Evolutionary conservation across 2,113 vertebrate genomes (phyloP), one percentile per base, ranked within the genome.

Genomic region (Centropristis striata): DNA sequence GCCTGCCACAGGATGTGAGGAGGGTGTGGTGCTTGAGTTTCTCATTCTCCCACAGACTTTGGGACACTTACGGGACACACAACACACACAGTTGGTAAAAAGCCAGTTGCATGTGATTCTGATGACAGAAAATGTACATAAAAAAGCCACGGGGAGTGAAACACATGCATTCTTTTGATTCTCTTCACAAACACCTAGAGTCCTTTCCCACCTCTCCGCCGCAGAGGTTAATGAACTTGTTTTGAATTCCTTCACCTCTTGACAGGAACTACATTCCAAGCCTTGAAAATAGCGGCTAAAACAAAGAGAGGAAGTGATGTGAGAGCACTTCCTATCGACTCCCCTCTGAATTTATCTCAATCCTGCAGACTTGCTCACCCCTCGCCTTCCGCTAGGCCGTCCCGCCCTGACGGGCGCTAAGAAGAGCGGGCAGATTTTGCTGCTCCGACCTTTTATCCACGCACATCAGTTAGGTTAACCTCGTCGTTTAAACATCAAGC

Each of bases 281-380:
- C 88, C 92, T 92, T 91, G 90, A 92, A 94, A 92, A 94, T 92
- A 93, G 91, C 64, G 68, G 78, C 86, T 77, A 42, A 84, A 89
- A 94, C 93, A 95, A 95, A 94, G 91, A 88, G 47, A 78, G 94
- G 93, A 94, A 92, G 91, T 94, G 92, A 93, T 94, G 93, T 92
- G 88, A 92, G 88, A 78, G 67, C 70, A 78, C 89, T 93, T 94
- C 92, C 92, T 59, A 32, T 81, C 87, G 18, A 85, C 88, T 89
- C 90, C 92, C 86, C 55, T 86, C 91, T 85, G 90, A 89, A 93
- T 93, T 93, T 94, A 94, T 94, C 93, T 94, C 86, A 66, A 60
- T 83, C 87, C 86, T 89, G 84, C 94, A 94, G 90, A 77, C 91
- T 57, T 15, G 81, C 75, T 78, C 58, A 6, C 72, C 71, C 73